Evolutionary conservation across 2,888 invertebrate genomes (phyloP).

Genomic region (Torymus tubicola): DNA sequence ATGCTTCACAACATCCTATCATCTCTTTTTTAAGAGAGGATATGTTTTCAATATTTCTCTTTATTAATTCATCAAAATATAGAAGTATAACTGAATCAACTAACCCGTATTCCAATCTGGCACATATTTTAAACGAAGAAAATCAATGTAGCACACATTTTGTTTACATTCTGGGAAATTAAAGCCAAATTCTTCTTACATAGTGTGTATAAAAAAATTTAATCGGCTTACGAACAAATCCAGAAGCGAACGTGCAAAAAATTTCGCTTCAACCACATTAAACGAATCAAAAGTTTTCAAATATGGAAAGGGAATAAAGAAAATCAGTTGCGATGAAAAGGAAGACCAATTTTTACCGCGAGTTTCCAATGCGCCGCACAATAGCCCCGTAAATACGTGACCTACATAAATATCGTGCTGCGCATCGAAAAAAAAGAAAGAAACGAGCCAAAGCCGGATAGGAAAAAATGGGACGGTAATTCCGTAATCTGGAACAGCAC

Average conservation of each 20-base stretch:
- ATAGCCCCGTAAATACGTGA: slow-evolving; percentile 44
- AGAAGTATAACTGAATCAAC: too few relatives aligned
- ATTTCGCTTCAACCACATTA: slow-evolving; percentile 11
- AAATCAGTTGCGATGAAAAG: neutral
- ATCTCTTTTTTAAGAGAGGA: too few relatives aligned
- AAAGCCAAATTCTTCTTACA: neutral
- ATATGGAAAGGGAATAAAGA: neutral
- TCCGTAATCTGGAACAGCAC: slow-evolving; percentile 42
- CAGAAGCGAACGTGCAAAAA: neutral
- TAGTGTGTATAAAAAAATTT: slow-evolving; percentile 9
- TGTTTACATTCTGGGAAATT: too few relatives aligned
- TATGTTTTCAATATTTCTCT: too few relatives aligned
- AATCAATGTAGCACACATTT: too few relatives aligned
- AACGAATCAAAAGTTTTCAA: slow-evolving; percentile 2
- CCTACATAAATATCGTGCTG: slow-evolving; percentile 41
- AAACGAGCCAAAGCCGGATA: neutral
- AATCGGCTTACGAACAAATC: neutral
- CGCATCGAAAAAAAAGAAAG: slow-evolving; percentile 10
- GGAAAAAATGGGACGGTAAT: slow-evolving; percentile 31
- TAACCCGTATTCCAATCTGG: too few relatives aligned
- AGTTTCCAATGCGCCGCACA: slow-evolving; percentile 37
- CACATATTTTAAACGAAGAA: too few relatives aligned
- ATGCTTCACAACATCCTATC: too few relatives aligned
- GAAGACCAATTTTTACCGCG: slow-evolving; percentile 28
- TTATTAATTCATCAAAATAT: too few relatives aligned